Evolutionary conservation across 2,888 invertebrate species (phyloP).

Genomic region (Andrena hattorfiana): DNA sequence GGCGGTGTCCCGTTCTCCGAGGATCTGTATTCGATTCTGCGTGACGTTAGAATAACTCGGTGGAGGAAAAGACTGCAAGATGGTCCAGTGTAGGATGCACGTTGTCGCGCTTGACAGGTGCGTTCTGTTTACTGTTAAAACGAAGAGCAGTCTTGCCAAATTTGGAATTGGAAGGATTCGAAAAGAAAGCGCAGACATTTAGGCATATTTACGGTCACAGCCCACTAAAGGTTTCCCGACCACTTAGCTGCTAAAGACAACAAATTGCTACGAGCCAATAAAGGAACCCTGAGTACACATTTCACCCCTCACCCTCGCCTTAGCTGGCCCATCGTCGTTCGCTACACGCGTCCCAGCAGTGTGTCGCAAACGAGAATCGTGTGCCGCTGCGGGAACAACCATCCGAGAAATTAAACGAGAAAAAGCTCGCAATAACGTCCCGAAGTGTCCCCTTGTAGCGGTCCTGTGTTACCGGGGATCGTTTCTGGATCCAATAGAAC

Average conservation of each 20-base stretch:
- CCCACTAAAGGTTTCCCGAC: not conserved
- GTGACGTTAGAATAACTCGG: no score
- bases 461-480: slow-evolving; percentile 58
- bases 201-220: not conserved
- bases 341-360: slow-evolving; percentile 11
- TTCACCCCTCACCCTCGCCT: not conserved
- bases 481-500: slow-evolving; percentile 44
- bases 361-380: slow-evolving; percentile 22
- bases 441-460: slow-evolving; percentile 38
- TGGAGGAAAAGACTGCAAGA: no score
- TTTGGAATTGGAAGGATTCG: not conserved
- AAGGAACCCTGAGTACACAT: slow-evolving; percentile 12
- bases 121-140: no score
- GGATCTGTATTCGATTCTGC: not conserved
- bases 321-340: not conserved
- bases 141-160: no score
- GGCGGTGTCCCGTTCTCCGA: not conserved
- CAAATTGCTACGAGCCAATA: slow-evolving; percentile 38
- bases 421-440: slow-evolving; percentile 53
- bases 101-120: no score
- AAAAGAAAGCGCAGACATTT: slow-evolving; percentile 8
- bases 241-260: not conserved
- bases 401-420: slow-evolving; percentile 56
- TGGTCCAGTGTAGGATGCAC: no score
- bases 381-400: slow-evolving; percentile 6